Percentiles rank a stretch among this genome's conserved stretches.
These are phyloP conservation scores for Subanguina moxae DNA, from an alignment of 1,140 invertebrate genomes.

Conservation along the genomic window DNA sequence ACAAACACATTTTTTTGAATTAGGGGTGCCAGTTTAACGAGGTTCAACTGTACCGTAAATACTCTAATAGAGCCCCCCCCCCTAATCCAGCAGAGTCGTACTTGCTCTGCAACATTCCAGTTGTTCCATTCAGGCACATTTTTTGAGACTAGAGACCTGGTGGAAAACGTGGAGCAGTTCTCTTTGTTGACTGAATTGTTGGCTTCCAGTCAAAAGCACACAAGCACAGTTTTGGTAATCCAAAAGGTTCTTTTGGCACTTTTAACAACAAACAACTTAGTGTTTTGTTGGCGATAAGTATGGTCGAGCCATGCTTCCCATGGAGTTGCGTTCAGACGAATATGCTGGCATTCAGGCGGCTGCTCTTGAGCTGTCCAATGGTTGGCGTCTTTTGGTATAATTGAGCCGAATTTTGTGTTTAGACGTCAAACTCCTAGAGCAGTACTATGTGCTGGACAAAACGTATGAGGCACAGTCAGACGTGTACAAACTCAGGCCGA, in stretches of 20 bases:
- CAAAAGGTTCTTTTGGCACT: constrained; percentile 2
- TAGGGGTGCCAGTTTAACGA: too few species aligned
- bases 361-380: constrained; percentile 40
- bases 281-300: constrained; percentile 49
- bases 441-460: constrained; percentile 35
- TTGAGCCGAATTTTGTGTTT: background rate
- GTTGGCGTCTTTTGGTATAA: constrained; percentile 6
- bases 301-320: constrained; percentile 38
- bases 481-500: constrained; percentile 12
- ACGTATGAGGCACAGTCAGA: constrained; percentile 3
- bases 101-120: background rate
- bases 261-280: constrained; percentile 25
- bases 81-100: background rate
- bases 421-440: constrained; percentile 36
- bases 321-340: constrained; percentile 41
- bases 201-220: background rate
- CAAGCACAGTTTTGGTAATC: background rate
- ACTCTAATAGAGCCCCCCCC: too few species aligned
- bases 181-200: constrained; percentile 29
- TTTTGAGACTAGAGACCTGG: constrained; percentile 14
- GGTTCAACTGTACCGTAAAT: too few species aligned
- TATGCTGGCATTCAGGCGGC: constrained; percentile 39
- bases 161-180: constrained; percentile 30
- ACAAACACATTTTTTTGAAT: too few species aligned
- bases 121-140: background rate